Evolutionary conservation across 92 coral and sea anemone species (phyloP), one percentile per base, ranked within the genome.

Genomic region (Isaurus tuberculatus): DNA sequence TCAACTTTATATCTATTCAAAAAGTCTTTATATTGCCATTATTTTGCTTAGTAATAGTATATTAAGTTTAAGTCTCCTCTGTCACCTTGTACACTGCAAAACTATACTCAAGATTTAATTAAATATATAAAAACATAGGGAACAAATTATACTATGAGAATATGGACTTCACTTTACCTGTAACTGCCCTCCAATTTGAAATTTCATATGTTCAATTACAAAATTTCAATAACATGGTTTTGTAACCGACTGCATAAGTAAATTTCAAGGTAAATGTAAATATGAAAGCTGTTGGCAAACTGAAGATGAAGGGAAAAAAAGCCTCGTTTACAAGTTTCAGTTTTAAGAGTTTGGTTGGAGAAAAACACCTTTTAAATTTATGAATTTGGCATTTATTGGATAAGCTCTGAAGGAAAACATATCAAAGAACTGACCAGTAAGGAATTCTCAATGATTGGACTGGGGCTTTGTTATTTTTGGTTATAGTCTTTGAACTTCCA

Each of bases 31-130:
- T n/a, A n/a, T n/a, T n/a, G n/a, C n/a, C n/a, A n/a, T n/a, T n/a
- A n/a, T n/a, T n/a, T n/a, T n/a, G n/a, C n/a, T n/a, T n/a, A n/a
- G n/a, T n/a, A n/a, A n/a, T n/a, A n/a, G n/a, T n/a, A n/a, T n/a
- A n/a, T n/a, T n/a, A n/a, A n/a, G n/a, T n/a, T n/a, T n/a, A n/a
- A 40, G 46, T 40, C 8, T 40, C 46, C 46, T 40, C 46, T 40
- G 46, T 40, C 66, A 42, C 85, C 74, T 66, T 80, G 85, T 10
- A 72, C 74, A 6, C 65, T 80, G 57, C 10, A 63, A 23, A 80
- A 73, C 26, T 31, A 80, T 75, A 57, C 65, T 33, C 61, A 42
- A 26, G 85, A 72, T 13, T 55, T 68, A 10, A 42, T 42, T 81
- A 74, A 73, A 17, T 65, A 36, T 13, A 27, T 66, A 28, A 80